Evolutionary conservation across 2,888 invertebrate species (phyloP).

Genomic region (Oxyteleia sp.): DNA sequence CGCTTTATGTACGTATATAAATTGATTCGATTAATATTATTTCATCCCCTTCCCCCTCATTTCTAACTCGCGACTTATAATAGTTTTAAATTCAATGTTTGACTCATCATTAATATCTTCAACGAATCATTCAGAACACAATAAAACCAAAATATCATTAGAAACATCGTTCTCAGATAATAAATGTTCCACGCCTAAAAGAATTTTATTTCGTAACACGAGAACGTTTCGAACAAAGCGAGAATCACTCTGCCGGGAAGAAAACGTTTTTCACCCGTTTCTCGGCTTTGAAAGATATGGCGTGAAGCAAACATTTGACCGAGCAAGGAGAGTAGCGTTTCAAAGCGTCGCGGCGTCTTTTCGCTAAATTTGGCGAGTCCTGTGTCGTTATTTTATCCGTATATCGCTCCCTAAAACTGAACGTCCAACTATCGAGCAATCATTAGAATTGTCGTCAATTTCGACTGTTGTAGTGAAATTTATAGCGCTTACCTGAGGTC

Average conservation of each 20-base stretch:
- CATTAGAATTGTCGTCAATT: conserved; percentile 85
- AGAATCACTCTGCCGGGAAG: conserved; percentile 22
- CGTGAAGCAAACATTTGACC: conserved; percentile 78
- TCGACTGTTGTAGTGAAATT: conserved; percentile 72
- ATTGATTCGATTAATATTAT: too few species aligned
- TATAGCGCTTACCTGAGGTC: conserved; percentile 73
- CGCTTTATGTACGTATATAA: too few species aligned
- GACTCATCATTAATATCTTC: neutral
- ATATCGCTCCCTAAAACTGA: conserved; percentile 54
- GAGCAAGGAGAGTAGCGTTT: conserved; percentile 82
- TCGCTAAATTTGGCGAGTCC: conserved; percentile 87
- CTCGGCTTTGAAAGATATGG: conserved; percentile 77
- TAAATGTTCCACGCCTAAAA: conserved; percentile 12
- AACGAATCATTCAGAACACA: neutral
- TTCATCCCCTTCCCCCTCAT: too few species aligned
- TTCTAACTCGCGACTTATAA: too few species aligned
- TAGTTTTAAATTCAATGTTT: too few species aligned
- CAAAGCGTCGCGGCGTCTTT: conserved; percentile 81
- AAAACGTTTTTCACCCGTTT: conserved; percentile 70
- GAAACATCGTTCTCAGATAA: conserved; percentile 14
- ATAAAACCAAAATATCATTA: conserved; percentile 4
- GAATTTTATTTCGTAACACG: conserved; percentile 41
- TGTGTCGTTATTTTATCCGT: conserved; percentile 81
- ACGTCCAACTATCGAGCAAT: conserved; percentile 83
- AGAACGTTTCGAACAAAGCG: conserved; percentile 46